Evolutionary conservation across 2,888 invertebrate genomes (phyloP).

Genomic region (Athrips mouffetella): DNA sequence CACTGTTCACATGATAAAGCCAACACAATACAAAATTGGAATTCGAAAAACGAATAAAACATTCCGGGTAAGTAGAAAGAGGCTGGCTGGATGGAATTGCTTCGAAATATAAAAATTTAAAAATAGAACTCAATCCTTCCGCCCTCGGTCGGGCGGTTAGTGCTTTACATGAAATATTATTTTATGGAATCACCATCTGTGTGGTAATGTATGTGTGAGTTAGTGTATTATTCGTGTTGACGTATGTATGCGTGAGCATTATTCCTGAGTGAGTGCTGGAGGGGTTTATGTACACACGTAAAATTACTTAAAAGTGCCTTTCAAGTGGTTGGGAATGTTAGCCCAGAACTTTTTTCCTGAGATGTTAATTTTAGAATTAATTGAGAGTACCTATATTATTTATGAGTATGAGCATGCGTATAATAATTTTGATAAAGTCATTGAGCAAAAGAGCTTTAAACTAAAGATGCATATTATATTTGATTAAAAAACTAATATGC

Average conservation of each 20-base stretch:
- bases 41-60: slow-evolving; percentile 17
- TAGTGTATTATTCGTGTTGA: slow-evolving; percentile 29
- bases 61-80: slow-evolving; percentile 15
- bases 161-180: slow-evolving; percentile 79
- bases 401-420: too few relatives aligned
- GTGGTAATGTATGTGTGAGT: slow-evolving; percentile 56
- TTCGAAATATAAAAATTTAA: slow-evolving; percentile 71
- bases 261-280: slow-evolving; percentile 43
- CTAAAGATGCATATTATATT: too few relatives aligned
- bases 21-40: slow-evolving; percentile 10
- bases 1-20: slow-evolving; percentile 8
- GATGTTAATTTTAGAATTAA: slow-evolving; percentile 15
- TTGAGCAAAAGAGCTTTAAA: too few relatives aligned
- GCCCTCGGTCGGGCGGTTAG: slow-evolving; percentile 71
- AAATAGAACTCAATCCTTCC: slow-evolving; percentile 79
- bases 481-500: too few relatives aligned
- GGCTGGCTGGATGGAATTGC: slow-evolving; percentile 41
- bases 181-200: slow-evolving; percentile 79
- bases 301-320: slow-evolving; percentile 70
- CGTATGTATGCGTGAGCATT: slow-evolving; percentile 23
- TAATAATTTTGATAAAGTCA: too few relatives aligned
- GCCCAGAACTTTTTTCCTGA: slow-evolving; percentile 52
- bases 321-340: slow-evolving; percentile 70
- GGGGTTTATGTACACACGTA: slow-evolving; percentile 70
- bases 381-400: too few relatives aligned